phyloP scores from a whole-genome alignment of 2,113 vertebrate genomes.

The Hippocampus abdominalis region DNA sequence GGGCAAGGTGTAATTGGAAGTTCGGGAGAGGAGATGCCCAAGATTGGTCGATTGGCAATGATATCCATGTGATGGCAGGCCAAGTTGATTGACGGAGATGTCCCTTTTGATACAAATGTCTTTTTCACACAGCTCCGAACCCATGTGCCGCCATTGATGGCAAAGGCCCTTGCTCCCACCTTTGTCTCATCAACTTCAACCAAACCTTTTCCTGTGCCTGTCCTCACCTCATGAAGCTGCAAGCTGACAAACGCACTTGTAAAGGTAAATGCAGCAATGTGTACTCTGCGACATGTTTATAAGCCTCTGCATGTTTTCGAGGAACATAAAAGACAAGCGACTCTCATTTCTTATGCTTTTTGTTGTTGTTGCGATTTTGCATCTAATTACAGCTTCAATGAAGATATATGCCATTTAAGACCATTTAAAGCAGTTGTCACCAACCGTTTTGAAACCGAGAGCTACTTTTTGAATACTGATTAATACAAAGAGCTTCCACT shows the following conservation, averaged over 20 bases:
- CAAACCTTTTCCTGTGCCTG: conserved; percentile 89
- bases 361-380: too few species aligned
- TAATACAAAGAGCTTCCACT: too few species aligned
- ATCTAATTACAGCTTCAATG: too few species aligned
- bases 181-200: conserved; percentile 96
- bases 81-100: conserved; percentile 22
- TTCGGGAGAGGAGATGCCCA: neutral
- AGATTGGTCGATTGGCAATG: conserved; percentile 38
- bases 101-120: neutral
- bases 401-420: too few species aligned
- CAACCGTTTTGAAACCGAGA: too few species aligned
- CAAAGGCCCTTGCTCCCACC: conserved; percentile 88
- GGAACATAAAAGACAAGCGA: neutral
- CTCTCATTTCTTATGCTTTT: too few species aligned
- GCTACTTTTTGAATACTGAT: too few species aligned
- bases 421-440: too few species aligned
- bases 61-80: neutral
- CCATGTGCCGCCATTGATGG: conserved; percentile 88
- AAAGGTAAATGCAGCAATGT: conserved; percentile 71
- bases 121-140: conserved; percentile 75
- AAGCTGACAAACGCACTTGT: conserved; percentile 85
- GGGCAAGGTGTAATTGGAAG: too few species aligned
- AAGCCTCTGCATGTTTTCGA: conserved; percentile 3
- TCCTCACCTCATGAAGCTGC: conserved; percentile 94
- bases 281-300: neutral